Evolutionary conservation across 1,140 invertebrate species (phyloP).

Genomic region (Apis dorsata): DNA sequence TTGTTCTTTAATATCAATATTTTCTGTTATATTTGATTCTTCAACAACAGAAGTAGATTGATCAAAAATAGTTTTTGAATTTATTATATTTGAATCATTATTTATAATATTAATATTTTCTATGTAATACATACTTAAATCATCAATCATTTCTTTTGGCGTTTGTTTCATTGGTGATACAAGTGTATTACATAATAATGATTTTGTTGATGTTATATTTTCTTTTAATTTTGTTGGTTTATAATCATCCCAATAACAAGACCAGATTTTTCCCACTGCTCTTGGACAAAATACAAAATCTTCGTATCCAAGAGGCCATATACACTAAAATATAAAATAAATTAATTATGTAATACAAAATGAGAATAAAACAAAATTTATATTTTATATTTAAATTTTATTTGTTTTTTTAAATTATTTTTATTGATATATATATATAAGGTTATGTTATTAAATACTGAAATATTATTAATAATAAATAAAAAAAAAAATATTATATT

Average conservation of each 20-base stretch:
- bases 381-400: no score
- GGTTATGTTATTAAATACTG: background rate
- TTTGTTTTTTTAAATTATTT: background rate
- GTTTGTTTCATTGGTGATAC: background rate
- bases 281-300: constrained; percentile 33
- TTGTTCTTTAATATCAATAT: background rate
- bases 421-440: background rate
- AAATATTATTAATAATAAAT: background rate
- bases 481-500: background rate
- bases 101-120: background rate
- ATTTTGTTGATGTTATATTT: background rate
- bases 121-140: background rate
- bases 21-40: background rate
- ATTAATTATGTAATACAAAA: background rate
- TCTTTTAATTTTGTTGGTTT: constrained; percentile 25
- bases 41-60: background rate
- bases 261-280: constrained; percentile 34
- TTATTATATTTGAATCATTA: background rate
- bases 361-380: background rate
- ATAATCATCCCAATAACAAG: constrained; percentile 45
- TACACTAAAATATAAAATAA: constrained; percentile 45
- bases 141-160: background rate
- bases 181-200: constrained; percentile 11
- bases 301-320: constrained; percentile 56
- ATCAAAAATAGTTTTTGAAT: constrained; percentile 5